Conservation (phyloP, 2,797 vertebrate species). For the Valencia hispanica region DNA sequence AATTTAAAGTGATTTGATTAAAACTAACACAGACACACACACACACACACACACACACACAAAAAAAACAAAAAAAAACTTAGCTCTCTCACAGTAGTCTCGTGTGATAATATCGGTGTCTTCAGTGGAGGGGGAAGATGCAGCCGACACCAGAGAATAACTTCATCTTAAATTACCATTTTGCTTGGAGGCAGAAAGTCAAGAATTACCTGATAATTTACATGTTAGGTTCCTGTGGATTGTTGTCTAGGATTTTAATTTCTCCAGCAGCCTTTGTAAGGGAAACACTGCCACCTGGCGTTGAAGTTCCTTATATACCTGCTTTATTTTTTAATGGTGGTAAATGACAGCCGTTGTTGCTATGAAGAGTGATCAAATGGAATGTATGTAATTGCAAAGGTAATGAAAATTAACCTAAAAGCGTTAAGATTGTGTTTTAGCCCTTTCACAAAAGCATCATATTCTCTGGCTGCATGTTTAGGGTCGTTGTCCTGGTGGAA, state of each 20-base stretch:
- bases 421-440: too few species aligned
- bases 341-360: too few species aligned
- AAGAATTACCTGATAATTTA: constrained; percentile 53
- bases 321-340: too few species aligned
- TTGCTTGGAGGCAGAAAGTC: constrained; percentile 38
- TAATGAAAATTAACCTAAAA: too few species aligned
- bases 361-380: too few species aligned
- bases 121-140: constrained; percentile 20
- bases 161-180: constrained; percentile 50
- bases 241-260: constrained; percentile 38
- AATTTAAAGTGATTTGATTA: constrained; percentile 46
- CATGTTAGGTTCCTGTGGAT: constrained; percentile 44
- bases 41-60: too few species aligned
- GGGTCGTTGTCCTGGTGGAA: too few species aligned
- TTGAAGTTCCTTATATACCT: too few species aligned
- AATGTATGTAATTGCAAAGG: too few species aligned
- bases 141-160: constrained; percentile 35
- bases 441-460: too few species aligned
- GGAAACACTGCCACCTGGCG: constrained; percentile 66
- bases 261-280: constrained; percentile 5
- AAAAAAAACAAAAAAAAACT: constrained; percentile 14
- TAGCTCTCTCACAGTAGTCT: constrained; percentile 18
- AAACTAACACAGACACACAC: too few species aligned
- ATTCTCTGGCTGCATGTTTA: too few species aligned
- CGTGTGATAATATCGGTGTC: constrained; percentile 5